Conservation (phyloP, 2,888 invertebrate species). For the Drosophila vallismaia region DNA sequence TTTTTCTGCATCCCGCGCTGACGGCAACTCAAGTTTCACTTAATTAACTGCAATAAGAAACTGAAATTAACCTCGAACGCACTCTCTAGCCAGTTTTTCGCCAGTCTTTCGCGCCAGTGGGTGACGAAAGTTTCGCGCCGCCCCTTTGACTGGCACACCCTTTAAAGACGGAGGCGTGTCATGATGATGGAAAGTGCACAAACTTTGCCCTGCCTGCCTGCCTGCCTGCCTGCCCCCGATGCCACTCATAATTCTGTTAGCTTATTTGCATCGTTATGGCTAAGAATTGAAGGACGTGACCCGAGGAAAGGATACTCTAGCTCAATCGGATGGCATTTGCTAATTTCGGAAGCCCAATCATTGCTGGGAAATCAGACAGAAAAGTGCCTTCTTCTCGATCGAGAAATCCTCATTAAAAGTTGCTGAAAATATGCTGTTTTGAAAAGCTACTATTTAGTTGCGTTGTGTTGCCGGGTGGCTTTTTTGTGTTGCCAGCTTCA, state of each 20-base stretch:
- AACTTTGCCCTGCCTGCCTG: constrained; percentile 41
- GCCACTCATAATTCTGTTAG: constrained; percentile 60
- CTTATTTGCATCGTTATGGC: constrained; percentile 66
- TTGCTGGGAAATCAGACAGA: too few species aligned
- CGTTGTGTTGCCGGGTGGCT: not conserved
- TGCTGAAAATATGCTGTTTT: too few species aligned
- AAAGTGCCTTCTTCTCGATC: not conserved
- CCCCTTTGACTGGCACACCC: not conserved
- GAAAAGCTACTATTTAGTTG: too few species aligned
- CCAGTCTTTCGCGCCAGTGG: constrained; percentile 7
- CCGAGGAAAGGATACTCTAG: constrained; percentile 1
- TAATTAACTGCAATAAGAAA: constrained; percentile 78
- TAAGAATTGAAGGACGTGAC: constrained; percentile 45
- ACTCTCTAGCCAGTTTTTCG: not conserved
- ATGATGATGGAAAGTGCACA: constrained; percentile 45
- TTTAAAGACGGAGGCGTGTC: not conserved
- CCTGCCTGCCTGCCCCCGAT: constrained; percentile 2
- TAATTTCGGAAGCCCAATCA: too few species aligned
- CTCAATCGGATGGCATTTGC: too few species aligned
- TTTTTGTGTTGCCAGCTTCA: not conserved
- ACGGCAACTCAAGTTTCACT: constrained; percentile 66
- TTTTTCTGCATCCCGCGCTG: not conserved
- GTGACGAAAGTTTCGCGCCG: constrained; percentile 33
- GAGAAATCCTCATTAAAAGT: too few species aligned
- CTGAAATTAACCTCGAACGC: constrained; percentile 65